A percentile compares a stretch with the other conserved stretches of the same genome.
Evolutionary conservation across 2,797 vertebrate genomes (phyloP).

Genomic region (Melopsittacus undulatus): DNA sequence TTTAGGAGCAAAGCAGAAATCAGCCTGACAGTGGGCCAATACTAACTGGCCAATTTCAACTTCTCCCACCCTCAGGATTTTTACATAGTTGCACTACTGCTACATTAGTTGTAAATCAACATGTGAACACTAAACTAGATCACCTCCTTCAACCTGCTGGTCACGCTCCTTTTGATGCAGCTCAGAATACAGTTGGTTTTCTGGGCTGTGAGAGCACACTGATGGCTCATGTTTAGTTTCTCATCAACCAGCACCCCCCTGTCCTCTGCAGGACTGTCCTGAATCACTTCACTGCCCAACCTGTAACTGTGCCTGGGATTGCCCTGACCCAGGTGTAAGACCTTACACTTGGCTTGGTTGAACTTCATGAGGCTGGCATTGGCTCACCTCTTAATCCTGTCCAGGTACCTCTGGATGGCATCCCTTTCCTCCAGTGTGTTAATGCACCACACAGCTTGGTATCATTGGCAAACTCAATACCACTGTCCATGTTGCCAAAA

Average conservation of each 20-base stretch:
- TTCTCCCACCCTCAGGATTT: neutral
- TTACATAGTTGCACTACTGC: neutral
- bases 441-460: neutral
- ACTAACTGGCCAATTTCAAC: neutral
- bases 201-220: neutral
- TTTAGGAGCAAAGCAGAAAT: neutral
- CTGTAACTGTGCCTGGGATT: neutral
- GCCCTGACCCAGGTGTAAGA: neutral
- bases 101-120: neutral
- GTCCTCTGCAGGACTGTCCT: neutral
- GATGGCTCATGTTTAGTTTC: neutral
- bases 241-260: neutral
- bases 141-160: neutral
- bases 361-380: neutral
- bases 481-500: neutral
- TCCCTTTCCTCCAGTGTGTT: neutral
- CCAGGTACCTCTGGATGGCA: neutral
- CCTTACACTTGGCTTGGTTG: neutral
- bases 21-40: neutral
- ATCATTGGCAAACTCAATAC: neutral
- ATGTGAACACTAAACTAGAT: neutral
- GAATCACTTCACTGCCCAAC: neutral
- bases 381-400: neutral
- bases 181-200: neutral
- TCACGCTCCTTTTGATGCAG: neutral